A percentile compares a stretch with the other conserved stretches of the same genome.
Conservation (phyloP, 2,888 invertebrate species). For the Esperia sulphurella region DNA sequence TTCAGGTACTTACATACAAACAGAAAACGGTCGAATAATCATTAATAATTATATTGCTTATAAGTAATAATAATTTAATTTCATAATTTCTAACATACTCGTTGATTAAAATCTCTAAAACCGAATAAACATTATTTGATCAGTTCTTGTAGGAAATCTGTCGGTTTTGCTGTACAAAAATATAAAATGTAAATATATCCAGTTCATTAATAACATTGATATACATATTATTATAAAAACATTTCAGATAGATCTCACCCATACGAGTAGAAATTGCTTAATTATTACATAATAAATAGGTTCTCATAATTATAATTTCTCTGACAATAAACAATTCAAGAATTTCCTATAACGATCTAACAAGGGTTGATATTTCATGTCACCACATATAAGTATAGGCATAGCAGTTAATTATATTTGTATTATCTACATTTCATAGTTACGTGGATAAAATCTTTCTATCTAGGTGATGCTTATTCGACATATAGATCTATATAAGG, state of each 20-base stretch:
- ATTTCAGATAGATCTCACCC: constrained; percentile 19
- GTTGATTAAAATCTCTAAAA: constrained; percentile 62
- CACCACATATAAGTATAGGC: constrained; percentile 33
- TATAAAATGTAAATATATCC: constrained; percentile 50
- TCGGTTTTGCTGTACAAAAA: constrained; percentile 51
- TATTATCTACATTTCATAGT: constrained; percentile 45
- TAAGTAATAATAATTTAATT: constrained; percentile 69
- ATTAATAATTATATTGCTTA: constrained; percentile 34
- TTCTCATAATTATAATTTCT: constrained; percentile 5
- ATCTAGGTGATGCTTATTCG: constrained; percentile 49
- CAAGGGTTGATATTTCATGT: constrained; percentile 36
- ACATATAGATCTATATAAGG: constrained; percentile 49
- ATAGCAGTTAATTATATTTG: constrained; percentile 14
- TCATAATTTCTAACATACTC: constrained; percentile 66
- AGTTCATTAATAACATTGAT: constrained; percentile 54
- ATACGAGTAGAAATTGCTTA: constrained; percentile 11
- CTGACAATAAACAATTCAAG: constrained; percentile 29
- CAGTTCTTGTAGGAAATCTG: constrained; percentile 53
- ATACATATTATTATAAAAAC: constrained; percentile 32
- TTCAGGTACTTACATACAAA: constrained; percentile 74
- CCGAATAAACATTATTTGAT: constrained; percentile 51
- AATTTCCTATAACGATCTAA: constrained; percentile 39
- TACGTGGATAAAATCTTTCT: constrained; percentile 47
- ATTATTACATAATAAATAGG: constrained; percentile 13
- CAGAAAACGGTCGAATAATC: constrained; percentile 61